phyloP scores from a whole-genome alignment of 1,140 invertebrate species.

The Tetramorium parvispinum region DNA sequence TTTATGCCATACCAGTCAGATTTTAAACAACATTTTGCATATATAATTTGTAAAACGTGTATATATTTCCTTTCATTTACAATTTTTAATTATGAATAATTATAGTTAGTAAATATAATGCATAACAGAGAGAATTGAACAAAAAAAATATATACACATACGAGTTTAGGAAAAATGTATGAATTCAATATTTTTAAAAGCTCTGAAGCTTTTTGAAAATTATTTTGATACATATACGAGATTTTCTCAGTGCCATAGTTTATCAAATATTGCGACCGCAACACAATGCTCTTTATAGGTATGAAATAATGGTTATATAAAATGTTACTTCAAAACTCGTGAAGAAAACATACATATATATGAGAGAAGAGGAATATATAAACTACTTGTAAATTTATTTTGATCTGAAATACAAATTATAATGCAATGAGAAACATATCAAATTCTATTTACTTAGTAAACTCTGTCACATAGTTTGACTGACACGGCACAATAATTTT shows the following conservation, averaged over 20 bases:
- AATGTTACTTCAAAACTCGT: neutral
- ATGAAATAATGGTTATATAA: neutral
- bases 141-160: neutral
- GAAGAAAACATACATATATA: neutral
- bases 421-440: neutral
- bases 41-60: neutral
- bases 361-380: neutral
- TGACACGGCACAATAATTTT: neutral
- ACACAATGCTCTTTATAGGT: neutral
- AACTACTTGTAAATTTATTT: neutral
- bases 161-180: neutral
- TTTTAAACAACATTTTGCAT: neutral
- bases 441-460: neutral
- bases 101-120: neutral
- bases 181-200: slow-evolving; percentile 34
- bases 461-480: neutral
- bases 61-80: neutral
- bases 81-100: neutral
- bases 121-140: neutral
- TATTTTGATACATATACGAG: slow-evolving; percentile 1
- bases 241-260: neutral
- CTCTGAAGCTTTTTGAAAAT: neutral
- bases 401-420: neutral
- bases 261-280: neutral
- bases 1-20: neutral